Percentiles rank a stretch among this genome's conserved stretches.
Evolutionary conservation across 2,113 vertebrate genomes (phyloP).

Genomic region (Prietella phreatophila): DNA sequence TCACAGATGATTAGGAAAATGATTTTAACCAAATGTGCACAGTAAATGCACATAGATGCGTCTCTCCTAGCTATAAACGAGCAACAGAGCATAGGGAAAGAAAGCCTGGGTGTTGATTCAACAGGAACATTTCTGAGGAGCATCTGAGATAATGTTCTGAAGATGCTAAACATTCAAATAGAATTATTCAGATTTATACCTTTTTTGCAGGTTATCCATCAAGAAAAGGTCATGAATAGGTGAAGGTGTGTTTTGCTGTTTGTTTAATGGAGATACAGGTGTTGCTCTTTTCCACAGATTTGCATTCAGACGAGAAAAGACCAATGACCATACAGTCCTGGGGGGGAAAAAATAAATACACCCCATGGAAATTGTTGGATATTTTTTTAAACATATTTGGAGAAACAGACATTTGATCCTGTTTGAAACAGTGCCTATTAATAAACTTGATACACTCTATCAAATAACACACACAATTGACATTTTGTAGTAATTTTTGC

Average conservation of each 20-base stretch:
- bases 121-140: neutral
- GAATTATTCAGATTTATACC: no score
- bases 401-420: no score
- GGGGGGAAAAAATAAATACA: no score
- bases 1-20: neutral
- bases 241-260: neutral
- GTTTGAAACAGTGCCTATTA: no score
- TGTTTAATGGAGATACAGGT: neutral
- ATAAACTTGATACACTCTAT: no score
- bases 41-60: neutral
- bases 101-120: neutral
- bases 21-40: neutral
- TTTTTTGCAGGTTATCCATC: neutral
- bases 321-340: neutral
- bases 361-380: no score
- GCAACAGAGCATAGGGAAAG: neutral
- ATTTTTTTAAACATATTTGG: no score
- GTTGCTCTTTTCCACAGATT: neutral
- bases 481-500: no score
- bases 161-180: neutral
- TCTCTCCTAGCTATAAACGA: neutral
- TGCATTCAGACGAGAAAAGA: neutral
- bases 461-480: no score
- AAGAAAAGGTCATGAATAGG: neutral
- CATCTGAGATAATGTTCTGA: neutral